Percentiles rank a stretch among this genome's conserved stretches.
These are phyloP conservation scores for Tetramorium bicarinatum DNA, from an alignment of 2,888 invertebrate species.

Conservation along the genomic window DNA sequence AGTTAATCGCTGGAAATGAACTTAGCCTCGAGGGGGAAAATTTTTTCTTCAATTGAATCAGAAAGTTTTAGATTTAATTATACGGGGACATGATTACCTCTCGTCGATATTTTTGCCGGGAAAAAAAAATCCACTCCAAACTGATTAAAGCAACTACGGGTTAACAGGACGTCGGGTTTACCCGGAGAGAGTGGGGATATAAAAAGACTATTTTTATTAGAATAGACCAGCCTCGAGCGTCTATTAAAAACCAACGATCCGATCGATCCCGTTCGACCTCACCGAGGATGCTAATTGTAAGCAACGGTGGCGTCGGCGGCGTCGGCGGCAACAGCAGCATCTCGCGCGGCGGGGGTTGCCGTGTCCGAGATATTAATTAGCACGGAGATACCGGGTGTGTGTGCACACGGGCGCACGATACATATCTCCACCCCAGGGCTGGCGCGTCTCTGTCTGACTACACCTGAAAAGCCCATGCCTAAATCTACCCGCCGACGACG, in stretches of 20 bases:
- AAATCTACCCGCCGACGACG: slow-evolving; percentile 41
- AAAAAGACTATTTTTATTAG: slow-evolving; percentile 25
- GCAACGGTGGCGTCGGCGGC: not conserved
- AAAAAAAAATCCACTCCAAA: slow-evolving; percentile 14
- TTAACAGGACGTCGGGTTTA: slow-evolving; percentile 1
- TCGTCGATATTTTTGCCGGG: not conserved
- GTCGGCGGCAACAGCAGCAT: not conserved
- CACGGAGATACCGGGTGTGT: slow-evolving; percentile 38
- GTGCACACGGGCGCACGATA: slow-evolving; percentile 15
- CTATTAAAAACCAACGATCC: slow-evolving; percentile 33
- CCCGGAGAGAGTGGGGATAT: not conserved
- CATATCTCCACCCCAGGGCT: slow-evolving; percentile 30
- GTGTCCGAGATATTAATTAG: slow-evolving; percentile 56
- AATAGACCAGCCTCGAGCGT: not conserved
- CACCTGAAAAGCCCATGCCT: slow-evolving; percentile 47
- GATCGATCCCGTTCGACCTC: slow-evolving; percentile 38
- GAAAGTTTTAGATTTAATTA: slow-evolving; percentile 24
- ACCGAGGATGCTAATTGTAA: slow-evolving; percentile 13
- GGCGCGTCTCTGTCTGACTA: slow-evolving; percentile 34
- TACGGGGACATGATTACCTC: slow-evolving; percentile 6
- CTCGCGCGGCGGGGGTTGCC: slow-evolving; percentile 23
- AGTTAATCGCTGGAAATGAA: not conserved
- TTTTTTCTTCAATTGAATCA: slow-evolving; percentile 20
- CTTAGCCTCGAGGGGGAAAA: not conserved
- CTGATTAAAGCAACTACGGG: not conserved